A percentile compares a stretch with the other conserved stretches of the same genome.
Evolutionary conservation across 2,113 vertebrate species (phyloP).

Genomic region (Prietella phreatophila): DNA sequence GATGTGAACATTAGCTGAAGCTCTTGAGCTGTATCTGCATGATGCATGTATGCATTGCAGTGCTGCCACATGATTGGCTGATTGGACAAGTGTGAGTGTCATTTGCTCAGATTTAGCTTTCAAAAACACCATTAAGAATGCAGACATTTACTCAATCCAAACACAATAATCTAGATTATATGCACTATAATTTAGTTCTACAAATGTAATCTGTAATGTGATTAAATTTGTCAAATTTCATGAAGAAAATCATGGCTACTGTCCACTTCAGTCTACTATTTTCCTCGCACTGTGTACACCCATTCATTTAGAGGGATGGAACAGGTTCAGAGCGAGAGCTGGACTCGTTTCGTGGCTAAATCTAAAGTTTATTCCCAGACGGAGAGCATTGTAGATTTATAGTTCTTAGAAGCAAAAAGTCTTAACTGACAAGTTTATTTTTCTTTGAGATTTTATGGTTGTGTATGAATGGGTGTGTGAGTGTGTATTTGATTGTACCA

Average conservation of each 20-base stretch:
- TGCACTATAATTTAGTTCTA: background rate
- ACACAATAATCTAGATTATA: too few species aligned
- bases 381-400: background rate
- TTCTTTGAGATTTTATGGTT: background rate
- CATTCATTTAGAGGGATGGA: background rate
- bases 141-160: background rate
- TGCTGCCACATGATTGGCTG: background rate
- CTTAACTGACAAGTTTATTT: background rate
- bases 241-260: background rate
- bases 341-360: background rate
- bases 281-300: too few species aligned
- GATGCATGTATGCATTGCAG: background rate
- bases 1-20: background rate
- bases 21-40: background rate
- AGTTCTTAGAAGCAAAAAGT: background rate
- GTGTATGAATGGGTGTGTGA: too few species aligned
- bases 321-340: background rate
- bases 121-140: background rate
- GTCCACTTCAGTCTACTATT: background rate
- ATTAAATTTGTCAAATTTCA: background rate
- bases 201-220: background rate
- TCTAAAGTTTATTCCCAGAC: background rate
- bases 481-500: too few species aligned
- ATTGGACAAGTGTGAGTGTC: background rate
- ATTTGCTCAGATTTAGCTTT: background rate